A percentile compares a stretch with the other conserved stretches of the same genome.
These are phyloP conservation scores for Oscheius sp. DNA, from an alignment of 1,140 invertebrate genomes.

Conservation along the genomic window DNA sequence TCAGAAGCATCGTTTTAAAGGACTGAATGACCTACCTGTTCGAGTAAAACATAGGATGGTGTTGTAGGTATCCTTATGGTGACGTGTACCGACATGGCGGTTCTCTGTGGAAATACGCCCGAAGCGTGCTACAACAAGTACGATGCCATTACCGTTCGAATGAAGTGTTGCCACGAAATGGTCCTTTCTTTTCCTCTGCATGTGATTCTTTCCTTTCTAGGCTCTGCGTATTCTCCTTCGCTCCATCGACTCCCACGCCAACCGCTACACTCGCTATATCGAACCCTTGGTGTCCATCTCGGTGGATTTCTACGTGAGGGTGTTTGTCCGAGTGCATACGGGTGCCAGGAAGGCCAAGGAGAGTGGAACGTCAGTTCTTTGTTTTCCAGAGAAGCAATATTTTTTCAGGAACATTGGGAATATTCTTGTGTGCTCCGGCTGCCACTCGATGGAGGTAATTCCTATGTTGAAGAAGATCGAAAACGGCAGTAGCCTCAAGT, in stretches of 20 bases:
- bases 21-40: too few relatives aligned
- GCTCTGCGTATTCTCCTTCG: constrained; percentile 86
- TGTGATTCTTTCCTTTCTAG: constrained; percentile 62
- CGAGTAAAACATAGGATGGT: background rate
- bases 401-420: constrained; percentile 55
- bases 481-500: constrained; percentile 25
- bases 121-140: constrained; percentile 94
- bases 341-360: constrained; percentile 80
- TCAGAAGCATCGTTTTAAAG: too few relatives aligned
- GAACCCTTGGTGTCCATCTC: constrained; percentile 84
- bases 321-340: constrained; percentile 82
- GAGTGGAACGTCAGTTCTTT: constrained; percentile 69
- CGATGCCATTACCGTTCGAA: constrained; percentile 80
- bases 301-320: constrained; percentile 92
- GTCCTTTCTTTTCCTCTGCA: constrained; percentile 62
- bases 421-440: constrained; percentile 50
- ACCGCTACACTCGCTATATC: constrained; percentile 86
- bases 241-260: constrained; percentile 84
- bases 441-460: constrained; percentile 46
- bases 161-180: constrained; percentile 91
- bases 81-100: constrained; percentile 96
- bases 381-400: constrained; percentile 2
- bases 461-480: constrained; percentile 47
- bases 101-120: constrained; percentile 87
- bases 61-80: constrained; percentile 72